Percentiles rank a stretch among this genome's conserved stretches.
phyloP scores from a whole-genome alignment of 2,113 vertebrate genomes.

The Lates calcarifer region DNA sequence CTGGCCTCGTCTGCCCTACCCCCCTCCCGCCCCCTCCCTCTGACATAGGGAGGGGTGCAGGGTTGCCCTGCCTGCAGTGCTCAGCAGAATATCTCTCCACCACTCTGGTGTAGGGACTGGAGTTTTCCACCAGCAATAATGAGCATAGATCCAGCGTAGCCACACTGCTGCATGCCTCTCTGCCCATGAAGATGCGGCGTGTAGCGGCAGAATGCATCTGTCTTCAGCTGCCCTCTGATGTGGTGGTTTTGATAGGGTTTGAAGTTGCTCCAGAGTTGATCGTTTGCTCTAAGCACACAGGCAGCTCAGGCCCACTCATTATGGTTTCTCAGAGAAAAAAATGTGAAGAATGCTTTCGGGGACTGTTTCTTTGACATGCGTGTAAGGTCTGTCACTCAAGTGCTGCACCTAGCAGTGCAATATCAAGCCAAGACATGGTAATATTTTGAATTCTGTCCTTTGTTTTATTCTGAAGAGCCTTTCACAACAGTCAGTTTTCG shows the following conservation, averaged over 20 bases:
- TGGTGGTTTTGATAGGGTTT: slow-evolving; percentile 31
- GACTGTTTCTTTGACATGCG: not conserved
- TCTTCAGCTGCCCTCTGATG: slow-evolving; percentile 41
- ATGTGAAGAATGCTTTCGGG: slow-evolving; percentile 42
- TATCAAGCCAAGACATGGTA: not conserved
- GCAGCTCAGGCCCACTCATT: slow-evolving; percentile 38
- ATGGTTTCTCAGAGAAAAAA: slow-evolving; percentile 43
- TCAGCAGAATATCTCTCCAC: slow-evolving; percentile 78
- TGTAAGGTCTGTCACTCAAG: not conserved
- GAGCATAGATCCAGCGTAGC: slow-evolving; percentile 34
- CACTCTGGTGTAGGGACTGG: slow-evolving; percentile 64
- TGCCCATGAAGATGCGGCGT: slow-evolving; percentile 16
- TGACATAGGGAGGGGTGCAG: slow-evolving; percentile 51
- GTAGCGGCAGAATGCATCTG: slow-evolving; percentile 28
- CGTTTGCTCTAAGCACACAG: slow-evolving; percentile 12
- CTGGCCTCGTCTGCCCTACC: slow-evolving; percentile 38
- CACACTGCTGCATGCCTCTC: slow-evolving; percentile 37
- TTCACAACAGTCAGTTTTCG: not conserved
- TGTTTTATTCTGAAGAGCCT: not conserved
- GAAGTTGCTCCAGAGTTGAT: slow-evolving; percentile 17
- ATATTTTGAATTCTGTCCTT: not conserved
- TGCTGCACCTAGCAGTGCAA: not conserved
- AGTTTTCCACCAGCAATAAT: slow-evolving; percentile 76
- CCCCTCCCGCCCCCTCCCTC: not conserved
- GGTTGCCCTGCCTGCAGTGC: slow-evolving; percentile 65